Evolutionary conservation across 1,140 invertebrate species (phyloP).

Genomic region (Whitmania pigra): DNA sequence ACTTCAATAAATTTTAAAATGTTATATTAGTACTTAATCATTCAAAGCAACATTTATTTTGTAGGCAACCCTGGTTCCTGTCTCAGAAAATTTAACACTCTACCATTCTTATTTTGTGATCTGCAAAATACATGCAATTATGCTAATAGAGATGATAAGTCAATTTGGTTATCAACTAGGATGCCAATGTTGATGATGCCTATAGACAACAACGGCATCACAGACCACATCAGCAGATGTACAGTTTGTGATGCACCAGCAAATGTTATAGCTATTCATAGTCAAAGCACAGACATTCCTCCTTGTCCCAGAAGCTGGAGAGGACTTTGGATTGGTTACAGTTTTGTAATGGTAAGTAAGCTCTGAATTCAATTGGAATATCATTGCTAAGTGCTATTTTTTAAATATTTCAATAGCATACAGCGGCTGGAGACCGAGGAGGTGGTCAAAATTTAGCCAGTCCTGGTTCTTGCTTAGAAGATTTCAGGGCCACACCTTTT

Average conservation of each 20-base stretch:
- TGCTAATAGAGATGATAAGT: conserved; percentile 84
- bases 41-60: conserved; percentile 3
- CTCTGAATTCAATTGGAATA: no score
- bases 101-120: conserved; percentile 95
- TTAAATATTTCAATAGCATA: no score
- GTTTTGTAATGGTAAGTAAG: conserved; percentile 78
- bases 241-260: conserved; percentile 82
- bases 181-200: conserved; percentile 78
- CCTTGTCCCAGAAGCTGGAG: conserved; percentile 78
- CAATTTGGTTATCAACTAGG: conserved; percentile 89
- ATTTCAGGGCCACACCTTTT: conserved; percentile 87
- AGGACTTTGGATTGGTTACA: conserved; percentile 84
- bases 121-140: conserved; percentile 93
- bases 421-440: no score
- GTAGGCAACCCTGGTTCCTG: conserved; percentile 69
- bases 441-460: conserved; percentile 75
- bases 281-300: conserved; percentile 71
- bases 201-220: conserved; percentile 56
- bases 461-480: conserved; percentile 86
- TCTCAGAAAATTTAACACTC: conserved; percentile 80
- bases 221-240: conserved; percentile 74
- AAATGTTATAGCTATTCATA: conserved; percentile 88
- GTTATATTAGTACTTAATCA: no score
- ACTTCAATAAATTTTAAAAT: neutral
- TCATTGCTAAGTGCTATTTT: no score